phyloP scores from a whole-genome alignment of 2,888 invertebrate species.

The Didymodactylos carnosus region DNA sequence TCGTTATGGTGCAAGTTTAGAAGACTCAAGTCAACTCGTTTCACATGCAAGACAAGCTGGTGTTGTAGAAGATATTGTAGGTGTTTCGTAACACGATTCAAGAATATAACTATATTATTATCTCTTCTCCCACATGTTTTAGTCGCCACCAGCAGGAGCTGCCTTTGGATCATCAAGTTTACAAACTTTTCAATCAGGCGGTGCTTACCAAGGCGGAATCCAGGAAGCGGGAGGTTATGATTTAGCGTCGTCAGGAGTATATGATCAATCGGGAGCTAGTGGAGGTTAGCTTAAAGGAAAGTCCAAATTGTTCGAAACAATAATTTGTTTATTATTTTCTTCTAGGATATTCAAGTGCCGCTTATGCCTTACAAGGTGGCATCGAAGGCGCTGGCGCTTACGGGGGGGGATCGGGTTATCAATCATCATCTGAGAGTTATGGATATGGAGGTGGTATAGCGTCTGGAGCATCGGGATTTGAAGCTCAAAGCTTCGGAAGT shows the following conservation, averaged over 20 bases:
- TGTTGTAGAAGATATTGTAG: neutral
- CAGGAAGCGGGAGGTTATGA: neutral
- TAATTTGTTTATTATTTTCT: no score
- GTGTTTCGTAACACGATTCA: neutral
- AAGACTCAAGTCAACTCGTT: neutral
- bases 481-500: no score
- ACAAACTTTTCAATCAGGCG: neutral
- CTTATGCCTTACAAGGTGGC: neutral
- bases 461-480: no score
- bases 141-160: neutral
- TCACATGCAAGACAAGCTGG: neutral
- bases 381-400: neutral
- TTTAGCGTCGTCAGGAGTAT: neutral
- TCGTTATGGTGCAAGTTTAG: neutral
- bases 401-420: no score
- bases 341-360: no score
- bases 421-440: no score
- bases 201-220: neutral
- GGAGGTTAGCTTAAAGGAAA: no score
- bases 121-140: neutral
- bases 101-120: no score
- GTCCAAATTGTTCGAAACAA: no score
- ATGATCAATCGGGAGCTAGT: neutral
- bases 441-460: no score
- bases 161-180: neutral